Percentiles rank a stretch among this genome's conserved stretches.
These are phyloP conservation scores for Solea senegalensis DNA, from an alignment of 2,113 vertebrate species.

Conservation along the genomic window DNA sequence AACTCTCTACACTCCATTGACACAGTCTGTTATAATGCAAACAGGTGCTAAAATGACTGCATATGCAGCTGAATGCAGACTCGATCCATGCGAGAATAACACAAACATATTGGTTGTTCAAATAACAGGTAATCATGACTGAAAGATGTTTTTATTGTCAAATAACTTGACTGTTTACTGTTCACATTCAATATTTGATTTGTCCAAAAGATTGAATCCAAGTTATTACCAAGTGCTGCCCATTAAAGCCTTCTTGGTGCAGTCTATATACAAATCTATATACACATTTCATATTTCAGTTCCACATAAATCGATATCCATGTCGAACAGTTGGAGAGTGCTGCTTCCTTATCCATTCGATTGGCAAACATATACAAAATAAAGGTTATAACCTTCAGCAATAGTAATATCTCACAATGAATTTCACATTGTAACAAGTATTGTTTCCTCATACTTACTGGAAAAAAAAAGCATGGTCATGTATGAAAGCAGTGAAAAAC, in stretches of 20 bases:
- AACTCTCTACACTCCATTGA: background rate
- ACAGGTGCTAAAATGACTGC: no score
- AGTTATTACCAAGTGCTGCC: constrained; percentile 53
- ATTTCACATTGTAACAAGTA: constrained; percentile 55
- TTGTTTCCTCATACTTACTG: constrained; percentile 28
- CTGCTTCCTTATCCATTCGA: constrained; percentile 67
- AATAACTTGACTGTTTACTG: constrained; percentile 48
- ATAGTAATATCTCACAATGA: constrained; percentile 50
- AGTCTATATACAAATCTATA: constrained; percentile 74
- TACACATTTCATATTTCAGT: constrained; percentile 63
- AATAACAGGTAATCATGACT: constrained; percentile 12
- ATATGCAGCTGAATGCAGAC: background rate
- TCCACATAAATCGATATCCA: constrained; percentile 13
- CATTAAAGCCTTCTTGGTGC: constrained; percentile 49
- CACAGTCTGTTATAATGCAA: no score
- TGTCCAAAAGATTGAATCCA: constrained; percentile 52
- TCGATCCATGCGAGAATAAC: background rate
- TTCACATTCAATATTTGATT: constrained; percentile 31
- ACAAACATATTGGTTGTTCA: background rate
- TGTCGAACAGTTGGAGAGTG: constrained; percentile 41
- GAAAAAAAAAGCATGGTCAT: constrained; percentile 50
- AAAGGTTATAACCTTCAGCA: constrained; percentile 71
- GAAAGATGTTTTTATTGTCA: constrained; percentile 68
- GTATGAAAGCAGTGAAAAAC: constrained; percentile 55
- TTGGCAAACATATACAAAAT: constrained; percentile 61